Percentiles rank a stretch among this genome's conserved stretches.
Conservation (phyloP, 2,797 vertebrate genomes). For the Okamejei kenojei region DNA sequence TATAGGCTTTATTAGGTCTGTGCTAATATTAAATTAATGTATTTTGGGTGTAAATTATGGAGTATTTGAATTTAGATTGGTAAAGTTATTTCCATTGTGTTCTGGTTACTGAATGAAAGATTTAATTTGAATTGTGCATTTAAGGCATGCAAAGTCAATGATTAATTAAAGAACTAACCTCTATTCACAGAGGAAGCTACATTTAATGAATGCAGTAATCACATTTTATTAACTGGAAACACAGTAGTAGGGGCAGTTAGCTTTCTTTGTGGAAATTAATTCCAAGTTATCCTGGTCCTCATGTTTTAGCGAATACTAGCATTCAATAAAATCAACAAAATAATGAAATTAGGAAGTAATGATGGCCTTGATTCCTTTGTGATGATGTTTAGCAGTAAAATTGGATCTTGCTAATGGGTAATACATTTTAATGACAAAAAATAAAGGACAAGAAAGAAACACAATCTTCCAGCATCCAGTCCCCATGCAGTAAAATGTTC, state of each 20-base stretch:
- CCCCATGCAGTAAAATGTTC: neutral
- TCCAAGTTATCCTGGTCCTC: neutral
- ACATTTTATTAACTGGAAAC: constrained; percentile 28
- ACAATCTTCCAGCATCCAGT: too few relatives aligned
- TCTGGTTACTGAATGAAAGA: neutral
- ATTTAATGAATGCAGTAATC: neutral
- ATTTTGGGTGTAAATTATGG: neutral
- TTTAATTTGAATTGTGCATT: constrained; percentile 7
- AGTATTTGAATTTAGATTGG: neutral
- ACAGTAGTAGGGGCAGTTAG: neutral
- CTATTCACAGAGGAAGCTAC: neutral
- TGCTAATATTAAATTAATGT: neutral
- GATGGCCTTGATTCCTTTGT: neutral
- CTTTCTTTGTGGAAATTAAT: neutral
- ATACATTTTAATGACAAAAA: neutral
- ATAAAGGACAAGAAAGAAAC: neutral
- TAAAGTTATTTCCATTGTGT: neutral
- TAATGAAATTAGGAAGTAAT: neutral
- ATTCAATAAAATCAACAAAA: neutral
- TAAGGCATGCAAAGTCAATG: neutral
- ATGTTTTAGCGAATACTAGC: neutral
- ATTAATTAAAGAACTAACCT: constrained; percentile 12
- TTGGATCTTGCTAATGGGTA: neutral
- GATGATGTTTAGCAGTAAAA: neutral
- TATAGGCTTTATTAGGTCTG: neutral